Evolutionary conservation across 2,797 vertebrate species (phyloP).

Genomic region (Lithobates sylvaticus): DNA sequence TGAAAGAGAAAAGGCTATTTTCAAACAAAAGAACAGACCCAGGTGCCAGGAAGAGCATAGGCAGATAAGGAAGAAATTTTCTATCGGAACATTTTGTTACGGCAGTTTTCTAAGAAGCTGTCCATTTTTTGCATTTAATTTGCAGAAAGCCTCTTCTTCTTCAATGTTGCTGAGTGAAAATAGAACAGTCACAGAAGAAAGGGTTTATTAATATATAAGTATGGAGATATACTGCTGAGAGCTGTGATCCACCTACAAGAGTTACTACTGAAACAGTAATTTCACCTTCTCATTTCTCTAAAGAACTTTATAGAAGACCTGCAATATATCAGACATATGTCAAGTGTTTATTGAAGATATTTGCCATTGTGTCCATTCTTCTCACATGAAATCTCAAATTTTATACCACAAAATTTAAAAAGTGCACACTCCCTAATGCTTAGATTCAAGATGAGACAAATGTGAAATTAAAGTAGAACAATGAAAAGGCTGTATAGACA

Average conservation of each 20-base stretch:
- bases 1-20: conserved; percentile 22
- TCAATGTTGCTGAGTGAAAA: conserved; percentile 36
- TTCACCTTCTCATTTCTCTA: not conserved
- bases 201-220: conserved; percentile 31
- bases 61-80: conserved; percentile 27
- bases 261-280: not conserved
- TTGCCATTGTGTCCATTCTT: no score
- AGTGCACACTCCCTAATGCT: no score
- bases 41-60: conserved; percentile 2
- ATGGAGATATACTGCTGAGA: conserved; percentile 16
- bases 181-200: conserved; percentile 38
- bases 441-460: no score
- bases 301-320: no score
- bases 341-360: no score
- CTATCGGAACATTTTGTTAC: conserved; percentile 42
- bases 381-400: no score
- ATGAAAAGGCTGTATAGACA: no score
- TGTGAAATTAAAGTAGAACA: no score
- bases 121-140: conserved; percentile 28
- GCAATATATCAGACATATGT: no score
- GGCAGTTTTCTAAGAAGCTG: conserved; percentile 1
- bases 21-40: conserved; percentile 12
- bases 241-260: not conserved
- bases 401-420: no score
- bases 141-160: conserved; percentile 42